Evolutionary conservation across 2,797 vertebrate species (phyloP), one percentile per base, ranked within the genome.

Genomic region (Alcedo atthis): DNA sequence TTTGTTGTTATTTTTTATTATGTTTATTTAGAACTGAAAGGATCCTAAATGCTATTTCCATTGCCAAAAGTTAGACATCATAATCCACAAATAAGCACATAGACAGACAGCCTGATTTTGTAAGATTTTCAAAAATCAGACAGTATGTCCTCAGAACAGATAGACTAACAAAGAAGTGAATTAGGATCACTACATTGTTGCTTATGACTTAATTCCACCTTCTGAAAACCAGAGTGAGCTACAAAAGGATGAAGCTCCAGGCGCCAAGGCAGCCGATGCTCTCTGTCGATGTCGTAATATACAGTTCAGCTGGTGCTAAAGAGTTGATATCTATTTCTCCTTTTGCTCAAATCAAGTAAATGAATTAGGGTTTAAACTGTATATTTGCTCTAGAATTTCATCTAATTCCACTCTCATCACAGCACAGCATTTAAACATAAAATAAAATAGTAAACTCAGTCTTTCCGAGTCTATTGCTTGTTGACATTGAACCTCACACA

Each of bases 401-500:
- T 94, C 83, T 83, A 84, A 94, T 93, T 95, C 82, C 64, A 32
- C 94, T 92, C 93, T 77, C 93, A 80, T 93, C 91, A 83, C 87
- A 94, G 92, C 81, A 91, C 94, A 96, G 78, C 91, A 95, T 96
- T 94, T 94, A 93, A 96, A 96, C 96, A 96, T 91, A 93, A 96
- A 92, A 96, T 84, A 81, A 94, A 97, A 94, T 37, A 91, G 94
- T 93, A 93, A 94, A 92, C 88, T 94, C 71, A 61, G 6, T 96
- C 96, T 97, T 96, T 95, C 96, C 59, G 68, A 91, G 91, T 83
- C 92, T 89, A 73, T 75, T 71, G 89, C 96, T 96, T 96, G 97
- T 97, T 97, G 97, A 97, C 95, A 95, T 82, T 97, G 96, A 97
- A 95, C 94, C 89, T 95, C 96, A 92, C 95, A 96, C 84, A 95